These are phyloP conservation scores for Phoxinus phoxinus DNA, from an alignment of 2,113 vertebrate species.

Conservation along the genomic window DNA sequence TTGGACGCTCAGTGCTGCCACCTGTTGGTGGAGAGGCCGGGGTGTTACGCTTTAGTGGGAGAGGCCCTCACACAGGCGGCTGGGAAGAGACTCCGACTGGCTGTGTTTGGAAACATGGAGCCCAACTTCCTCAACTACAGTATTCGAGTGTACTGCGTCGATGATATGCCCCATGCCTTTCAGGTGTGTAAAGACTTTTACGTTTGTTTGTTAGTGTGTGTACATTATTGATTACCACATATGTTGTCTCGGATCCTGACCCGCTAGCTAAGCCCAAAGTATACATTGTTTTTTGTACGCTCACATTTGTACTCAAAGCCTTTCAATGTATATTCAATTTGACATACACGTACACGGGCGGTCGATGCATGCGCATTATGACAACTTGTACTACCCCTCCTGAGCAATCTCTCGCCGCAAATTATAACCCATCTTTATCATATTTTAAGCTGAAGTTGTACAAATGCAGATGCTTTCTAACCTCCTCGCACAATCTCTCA, in stretches of 20 bases:
- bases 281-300: too few relatives aligned
- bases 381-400: too few relatives aligned
- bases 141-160: constrained; percentile 95
- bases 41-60: constrained; percentile 92
- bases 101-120: constrained; percentile 90
- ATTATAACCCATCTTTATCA: too few relatives aligned
- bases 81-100: constrained; percentile 91
- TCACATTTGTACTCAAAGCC: too few relatives aligned
- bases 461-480: too few relatives aligned
- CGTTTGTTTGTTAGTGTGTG: not conserved
- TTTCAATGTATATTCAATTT: too few relatives aligned
- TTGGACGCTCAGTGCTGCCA: constrained; percentile 91
- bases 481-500: too few relatives aligned
- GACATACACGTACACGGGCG: too few relatives aligned
- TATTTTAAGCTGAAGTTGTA: too few relatives aligned
- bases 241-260: not conserved
- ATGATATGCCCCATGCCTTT: constrained; percentile 94
- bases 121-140: constrained; percentile 86
- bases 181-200: constrained; percentile 77
- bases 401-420: too few relatives aligned
- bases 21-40: constrained; percentile 91
- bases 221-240: too few relatives aligned
- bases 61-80: constrained; percentile 90
- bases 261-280: not conserved
- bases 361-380: too few relatives aligned